Percentiles rank a stretch among this genome's conserved stretches.
Conservation (phyloP, 2,888 invertebrate species). For the Dicyrtomina minuta region DNA sequence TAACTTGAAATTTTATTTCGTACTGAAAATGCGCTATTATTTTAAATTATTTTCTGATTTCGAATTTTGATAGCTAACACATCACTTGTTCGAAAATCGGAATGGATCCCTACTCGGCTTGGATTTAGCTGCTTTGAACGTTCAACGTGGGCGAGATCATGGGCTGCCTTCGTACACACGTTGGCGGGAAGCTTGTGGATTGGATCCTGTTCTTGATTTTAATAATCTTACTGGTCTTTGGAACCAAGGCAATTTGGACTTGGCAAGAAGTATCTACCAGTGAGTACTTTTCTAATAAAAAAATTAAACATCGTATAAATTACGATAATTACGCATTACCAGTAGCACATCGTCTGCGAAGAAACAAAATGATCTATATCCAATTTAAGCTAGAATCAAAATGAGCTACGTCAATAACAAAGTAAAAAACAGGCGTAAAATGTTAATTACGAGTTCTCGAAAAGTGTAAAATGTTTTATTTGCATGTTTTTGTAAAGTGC, state of each 20-base stretch:
- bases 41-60: not conserved
- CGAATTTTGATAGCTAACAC: slow-evolving; percentile 62
- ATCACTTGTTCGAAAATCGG: slow-evolving; percentile 67
- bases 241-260: slow-evolving; percentile 64
- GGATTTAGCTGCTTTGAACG: slow-evolving; percentile 62
- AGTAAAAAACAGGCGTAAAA: too few species aligned
- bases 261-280: slow-evolving; percentile 69
- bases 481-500: too few species aligned
- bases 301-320: too few species aligned
- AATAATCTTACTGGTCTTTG: slow-evolving; percentile 59
- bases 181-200: slow-evolving; percentile 61
- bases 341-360: too few species aligned
- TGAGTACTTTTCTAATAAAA: too few species aligned
- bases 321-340: too few species aligned
- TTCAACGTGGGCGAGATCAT: slow-evolving; percentile 64
- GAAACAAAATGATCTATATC: too few species aligned
- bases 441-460: too few species aligned
- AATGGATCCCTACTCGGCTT: slow-evolving; percentile 57
- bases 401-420: too few species aligned
- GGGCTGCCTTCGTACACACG: slow-evolving; percentile 61
- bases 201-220: slow-evolving; percentile 58
- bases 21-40: not conserved
- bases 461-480: too few species aligned
- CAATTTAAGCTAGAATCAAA: too few species aligned
- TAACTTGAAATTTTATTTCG: not conserved